These are phyloP conservation scores for Adrianichthys oophorus DNA, from an alignment of 2,797 vertebrate genomes.

Conservation along the genomic window DNA sequence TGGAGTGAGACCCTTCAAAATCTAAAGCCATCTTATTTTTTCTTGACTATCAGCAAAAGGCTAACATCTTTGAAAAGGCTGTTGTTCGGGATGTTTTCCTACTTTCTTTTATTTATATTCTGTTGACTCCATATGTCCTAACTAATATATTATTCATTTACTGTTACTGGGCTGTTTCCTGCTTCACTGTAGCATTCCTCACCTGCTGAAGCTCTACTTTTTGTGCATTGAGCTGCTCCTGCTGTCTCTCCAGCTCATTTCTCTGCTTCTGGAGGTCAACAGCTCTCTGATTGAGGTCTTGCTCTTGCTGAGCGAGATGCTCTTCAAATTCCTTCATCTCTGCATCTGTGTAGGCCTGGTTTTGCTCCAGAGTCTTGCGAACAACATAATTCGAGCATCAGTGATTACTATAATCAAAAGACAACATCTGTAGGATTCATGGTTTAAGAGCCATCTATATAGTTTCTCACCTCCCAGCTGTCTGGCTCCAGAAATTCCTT, in stretches of 20 bases:
- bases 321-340: conserved; percentile 94
- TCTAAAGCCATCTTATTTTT: too few relatives aligned
- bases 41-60: too few relatives aligned
- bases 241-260: conserved; percentile 89
- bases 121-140: too few relatives aligned
- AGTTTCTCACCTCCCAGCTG: conserved; percentile 90
- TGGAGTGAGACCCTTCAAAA: too few relatives aligned
- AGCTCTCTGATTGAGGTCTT: conserved; percentile 85
- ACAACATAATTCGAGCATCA: neutral
- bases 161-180: neutral
- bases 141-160: neutral
- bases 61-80: too few relatives aligned
- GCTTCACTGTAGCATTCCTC: conserved; percentile 6
- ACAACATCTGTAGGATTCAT: neutral
- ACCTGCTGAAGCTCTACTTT: conserved; percentile 93
- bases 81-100: too few relatives aligned
- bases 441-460: neutral
- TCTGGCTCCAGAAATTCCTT: conserved; percentile 96
- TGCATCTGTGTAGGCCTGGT: conserved; percentile 91
- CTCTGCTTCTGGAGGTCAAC: conserved; percentile 89
- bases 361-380: conserved; percentile 90
- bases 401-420: neutral
- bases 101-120: too few relatives aligned
- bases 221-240: conserved; percentile 91
- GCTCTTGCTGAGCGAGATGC: conserved; percentile 87